Conservation (phyloP, 2,888 invertebrate genomes). For the Watsonalla binaria region DNA sequence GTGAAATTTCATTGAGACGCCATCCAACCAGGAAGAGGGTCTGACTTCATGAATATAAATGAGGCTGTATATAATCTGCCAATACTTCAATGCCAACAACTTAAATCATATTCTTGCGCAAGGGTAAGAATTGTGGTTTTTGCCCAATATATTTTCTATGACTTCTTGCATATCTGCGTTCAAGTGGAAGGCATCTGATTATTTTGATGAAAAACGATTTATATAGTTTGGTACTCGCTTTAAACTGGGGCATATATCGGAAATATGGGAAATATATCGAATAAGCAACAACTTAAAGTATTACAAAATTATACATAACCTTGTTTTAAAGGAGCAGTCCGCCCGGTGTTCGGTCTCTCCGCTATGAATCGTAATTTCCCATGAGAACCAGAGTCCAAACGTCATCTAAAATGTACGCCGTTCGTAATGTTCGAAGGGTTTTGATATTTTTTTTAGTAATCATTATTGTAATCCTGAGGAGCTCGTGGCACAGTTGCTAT, state of each 20-base stretch:
- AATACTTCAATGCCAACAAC: not conserved
- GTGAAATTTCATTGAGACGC: constrained; percentile 1
- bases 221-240: too few relatives aligned
- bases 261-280: too few relatives aligned
- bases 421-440: not conserved
- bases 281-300: not conserved
- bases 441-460: not conserved
- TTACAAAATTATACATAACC: not conserved
- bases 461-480: not conserved
- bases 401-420: not conserved
- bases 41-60: constrained; percentile 1
- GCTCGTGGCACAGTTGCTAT: too few relatives aligned
- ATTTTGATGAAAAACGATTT: too few relatives aligned
- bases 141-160: not conserved
- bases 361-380: constrained; percentile 1
- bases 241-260: too few relatives aligned
- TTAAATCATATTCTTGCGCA: not conserved
- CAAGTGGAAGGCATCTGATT: too few relatives aligned
- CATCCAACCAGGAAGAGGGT: not conserved
- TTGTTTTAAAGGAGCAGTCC: not conserved
- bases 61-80: not conserved
- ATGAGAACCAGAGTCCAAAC: not conserved
- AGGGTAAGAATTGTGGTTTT: not conserved
- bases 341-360: not conserved
- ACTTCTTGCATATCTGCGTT: too few relatives aligned